Conservation (phyloP, 2,113 vertebrate species). For the Xenus cinereus region DNA sequence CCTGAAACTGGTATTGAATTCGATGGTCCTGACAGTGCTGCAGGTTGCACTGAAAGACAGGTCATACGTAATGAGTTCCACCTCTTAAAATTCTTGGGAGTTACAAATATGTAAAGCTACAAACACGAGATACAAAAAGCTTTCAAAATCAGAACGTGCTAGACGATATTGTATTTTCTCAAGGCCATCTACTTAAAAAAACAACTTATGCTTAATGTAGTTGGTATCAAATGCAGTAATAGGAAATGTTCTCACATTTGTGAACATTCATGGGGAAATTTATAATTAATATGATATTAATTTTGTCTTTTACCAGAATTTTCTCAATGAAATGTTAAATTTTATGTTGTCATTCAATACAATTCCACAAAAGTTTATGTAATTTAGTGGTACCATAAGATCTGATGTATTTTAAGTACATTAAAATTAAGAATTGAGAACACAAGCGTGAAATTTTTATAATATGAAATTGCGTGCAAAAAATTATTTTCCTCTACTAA, state of each 20-base stretch:
- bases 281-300: neutral
- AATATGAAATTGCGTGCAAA: neutral
- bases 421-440: neutral
- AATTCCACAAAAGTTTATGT: neutral
- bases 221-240: neutral
- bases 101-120: neutral
- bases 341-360: neutral
- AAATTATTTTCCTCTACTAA: neutral
- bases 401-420: neutral
- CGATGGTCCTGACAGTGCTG: neutral
- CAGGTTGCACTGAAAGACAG: neutral
- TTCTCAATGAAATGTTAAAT: neutral
- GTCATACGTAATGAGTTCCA: neutral
- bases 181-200: neutral
- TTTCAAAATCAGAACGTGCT: neutral
- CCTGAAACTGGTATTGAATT: neutral
- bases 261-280: neutral
- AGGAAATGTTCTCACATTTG: neutral
- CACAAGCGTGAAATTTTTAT: neutral
- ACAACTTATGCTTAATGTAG: neutral
- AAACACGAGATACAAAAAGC: neutral
- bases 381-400: neutral
- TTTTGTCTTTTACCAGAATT: neutral
- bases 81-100: neutral
- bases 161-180: neutral